phyloP scores from a whole-genome alignment of 2,888 invertebrate species.

The Cataglyphis rosenhaueri region DNA sequence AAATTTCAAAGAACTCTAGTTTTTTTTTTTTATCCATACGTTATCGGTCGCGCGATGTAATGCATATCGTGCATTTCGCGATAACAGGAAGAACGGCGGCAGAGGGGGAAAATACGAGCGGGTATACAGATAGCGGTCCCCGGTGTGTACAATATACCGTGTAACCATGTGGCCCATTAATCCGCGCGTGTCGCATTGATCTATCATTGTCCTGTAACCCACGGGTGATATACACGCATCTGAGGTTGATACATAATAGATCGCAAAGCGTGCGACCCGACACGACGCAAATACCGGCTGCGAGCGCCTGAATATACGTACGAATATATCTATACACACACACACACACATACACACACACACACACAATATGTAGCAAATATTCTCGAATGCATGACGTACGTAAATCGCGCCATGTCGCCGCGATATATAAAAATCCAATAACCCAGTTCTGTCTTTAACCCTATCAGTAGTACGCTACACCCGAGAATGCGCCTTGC shows the following conservation, averaged over 20 bases:
- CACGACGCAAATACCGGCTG: constrained; percentile 71
- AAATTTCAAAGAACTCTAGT: background rate
- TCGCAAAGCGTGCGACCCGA: constrained; percentile 71
- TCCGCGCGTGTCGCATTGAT: constrained; percentile 85
- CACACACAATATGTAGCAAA: background rate
- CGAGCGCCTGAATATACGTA: constrained; percentile 26
- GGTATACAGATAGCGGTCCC: constrained; percentile 76
- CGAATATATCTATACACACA: background rate
- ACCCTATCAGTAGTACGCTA: constrained; percentile 34
- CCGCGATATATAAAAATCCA: constrained; percentile 60
- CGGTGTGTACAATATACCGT: constrained; percentile 69
- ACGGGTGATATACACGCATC: constrained; percentile 77
- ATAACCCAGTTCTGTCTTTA: constrained; percentile 64
- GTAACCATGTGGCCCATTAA: constrained; percentile 82
- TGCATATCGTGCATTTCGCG: constrained; percentile 49
- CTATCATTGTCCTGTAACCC: constrained; percentile 82
- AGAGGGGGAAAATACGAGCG: constrained; percentile 79
- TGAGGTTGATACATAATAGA: constrained; percentile 82
- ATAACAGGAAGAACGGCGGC: constrained; percentile 77
- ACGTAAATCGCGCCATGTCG: background rate
- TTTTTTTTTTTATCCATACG: constrained; percentile 12
- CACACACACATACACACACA: background rate
- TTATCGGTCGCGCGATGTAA: background rate
- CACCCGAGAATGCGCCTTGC: constrained; percentile 21
- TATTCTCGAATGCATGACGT: constrained; percentile 1